phyloP scores from a whole-genome alignment of 2,888 invertebrate species.

The Tyria jacobaeae region DNA sequence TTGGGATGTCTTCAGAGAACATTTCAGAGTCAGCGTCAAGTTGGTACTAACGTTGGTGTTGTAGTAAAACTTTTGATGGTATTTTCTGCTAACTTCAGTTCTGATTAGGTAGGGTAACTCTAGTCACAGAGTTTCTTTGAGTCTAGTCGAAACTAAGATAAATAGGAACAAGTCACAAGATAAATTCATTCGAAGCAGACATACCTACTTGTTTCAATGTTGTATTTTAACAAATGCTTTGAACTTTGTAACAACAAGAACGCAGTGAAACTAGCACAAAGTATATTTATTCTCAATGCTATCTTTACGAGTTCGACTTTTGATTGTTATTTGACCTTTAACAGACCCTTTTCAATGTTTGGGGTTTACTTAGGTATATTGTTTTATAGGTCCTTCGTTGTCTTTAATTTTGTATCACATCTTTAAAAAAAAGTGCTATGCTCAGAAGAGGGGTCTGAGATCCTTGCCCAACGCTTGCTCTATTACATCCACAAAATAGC shows the following conservation, averaged over 20 bases:
- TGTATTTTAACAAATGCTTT: conserved; percentile 26
- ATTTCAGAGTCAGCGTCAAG: conserved; percentile 56
- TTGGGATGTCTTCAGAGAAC: conserved; percentile 51
- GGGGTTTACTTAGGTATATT: conserved; percentile 42
- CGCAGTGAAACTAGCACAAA: conserved; percentile 27
- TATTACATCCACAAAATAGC: conserved; percentile 19
- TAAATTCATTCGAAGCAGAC: conserved; percentile 31
- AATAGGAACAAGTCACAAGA: conserved; percentile 47
- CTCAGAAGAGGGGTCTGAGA: conserved; percentile 10
- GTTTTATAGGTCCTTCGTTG: conserved; percentile 25
- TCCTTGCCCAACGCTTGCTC: conserved; percentile 16
- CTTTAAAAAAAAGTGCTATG: too few species aligned
- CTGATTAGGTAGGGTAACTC: conserved; percentile 75
- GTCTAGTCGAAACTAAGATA: conserved; percentile 54
- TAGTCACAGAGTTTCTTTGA: conserved; percentile 50
- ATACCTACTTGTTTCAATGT: conserved; percentile 16
- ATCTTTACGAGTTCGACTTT: conserved; percentile 19
- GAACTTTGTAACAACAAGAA: conserved; percentile 24
- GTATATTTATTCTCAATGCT: conserved; percentile 27
- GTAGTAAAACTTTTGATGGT: conserved; percentile 71
- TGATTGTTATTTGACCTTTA: conserved; percentile 42
- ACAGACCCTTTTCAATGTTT: conserved; percentile 35
- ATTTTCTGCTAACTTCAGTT: conserved; percentile 75
- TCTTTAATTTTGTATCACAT: conserved; percentile 21
- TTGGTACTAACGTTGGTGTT: conserved; percentile 54